Evolutionary conservation across 2,113 vertebrate species (phyloP).

Genomic region (Cochlearius cochlearius): DNA sequence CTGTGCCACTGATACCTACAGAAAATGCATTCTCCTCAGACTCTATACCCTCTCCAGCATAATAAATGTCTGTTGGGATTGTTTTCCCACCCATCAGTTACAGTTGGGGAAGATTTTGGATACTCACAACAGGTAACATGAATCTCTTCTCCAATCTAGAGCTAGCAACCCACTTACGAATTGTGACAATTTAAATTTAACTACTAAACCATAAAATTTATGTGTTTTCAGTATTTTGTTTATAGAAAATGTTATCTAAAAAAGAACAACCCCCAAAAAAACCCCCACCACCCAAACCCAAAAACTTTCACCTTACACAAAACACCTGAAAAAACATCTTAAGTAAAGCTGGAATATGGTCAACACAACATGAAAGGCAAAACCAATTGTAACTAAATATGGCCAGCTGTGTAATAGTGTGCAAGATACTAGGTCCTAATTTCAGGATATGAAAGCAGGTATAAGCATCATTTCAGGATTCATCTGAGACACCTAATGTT

Average conservation of each 20-base stretch:
- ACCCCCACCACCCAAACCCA: neutral
- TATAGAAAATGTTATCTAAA: neutral
- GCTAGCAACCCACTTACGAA: neutral
- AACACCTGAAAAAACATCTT: neutral
- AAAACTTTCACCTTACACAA: neutral
- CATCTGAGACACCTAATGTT: neutral
- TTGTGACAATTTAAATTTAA: neutral
- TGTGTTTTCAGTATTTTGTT: neutral
- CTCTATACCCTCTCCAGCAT: accelerated
- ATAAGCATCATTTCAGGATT: neutral
- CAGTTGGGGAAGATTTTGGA: neutral
- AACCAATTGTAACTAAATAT: neutral
- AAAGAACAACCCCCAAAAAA: neutral
- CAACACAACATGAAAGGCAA: neutral
- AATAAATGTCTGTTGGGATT: neutral
- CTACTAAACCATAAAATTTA: neutral
- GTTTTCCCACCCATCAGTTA: neutral
- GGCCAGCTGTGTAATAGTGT: neutral
- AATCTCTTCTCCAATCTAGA: neutral
- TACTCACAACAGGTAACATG: neutral
- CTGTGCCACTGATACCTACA: neutral
- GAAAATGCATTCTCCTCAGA: neutral
- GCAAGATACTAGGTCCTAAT: neutral
- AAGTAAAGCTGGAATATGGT: neutral
- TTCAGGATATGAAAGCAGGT: neutral